Evolutionary conservation across 2,797 vertebrate genomes (phyloP).

Genomic region (Myoxocephalus aenaeus): DNA sequence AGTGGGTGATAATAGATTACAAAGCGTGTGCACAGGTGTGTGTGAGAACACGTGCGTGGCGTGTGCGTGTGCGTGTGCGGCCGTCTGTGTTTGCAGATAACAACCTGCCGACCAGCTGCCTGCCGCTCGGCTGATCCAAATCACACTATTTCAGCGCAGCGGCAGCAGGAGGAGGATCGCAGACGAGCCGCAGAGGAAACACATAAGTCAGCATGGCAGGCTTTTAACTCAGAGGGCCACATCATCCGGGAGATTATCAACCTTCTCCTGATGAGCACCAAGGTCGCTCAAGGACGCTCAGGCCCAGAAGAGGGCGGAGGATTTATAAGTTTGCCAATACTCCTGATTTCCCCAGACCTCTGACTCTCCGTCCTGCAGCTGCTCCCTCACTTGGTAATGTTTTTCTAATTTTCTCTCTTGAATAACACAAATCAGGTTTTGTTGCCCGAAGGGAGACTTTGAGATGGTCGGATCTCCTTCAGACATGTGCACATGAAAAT

Average conservation of each 20-base stretch:
- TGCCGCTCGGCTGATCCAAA: constrained; percentile 54
- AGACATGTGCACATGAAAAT: constrained; percentile 21
- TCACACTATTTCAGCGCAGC: constrained; percentile 35
- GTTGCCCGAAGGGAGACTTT: no score
- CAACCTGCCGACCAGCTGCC: constrained; percentile 51
- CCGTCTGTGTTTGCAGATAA: constrained; percentile 65
- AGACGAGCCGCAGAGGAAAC: constrained; percentile 33
- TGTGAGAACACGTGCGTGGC: constrained; percentile 5
- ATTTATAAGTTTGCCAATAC: not conserved
- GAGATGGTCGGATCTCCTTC: constrained; percentile 17
- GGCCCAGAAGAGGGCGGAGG: not conserved
- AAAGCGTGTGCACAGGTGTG: constrained; percentile 26
- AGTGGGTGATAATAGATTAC: constrained; percentile 36
- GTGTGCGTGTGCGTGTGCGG: constrained; percentile 12
- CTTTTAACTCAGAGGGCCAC: constrained; percentile 51
- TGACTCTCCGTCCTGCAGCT: constrained; percentile 27
- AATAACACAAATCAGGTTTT: constrained; percentile 23
- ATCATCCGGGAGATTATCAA: constrained; percentile 35
- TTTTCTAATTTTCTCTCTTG: constrained; percentile 1
- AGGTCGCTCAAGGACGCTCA: constrained; percentile 50
- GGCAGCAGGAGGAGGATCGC: constrained; percentile 17
- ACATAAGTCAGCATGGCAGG: constrained; percentile 56
- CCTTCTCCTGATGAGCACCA: constrained; percentile 19
- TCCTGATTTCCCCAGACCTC: constrained; percentile 10
- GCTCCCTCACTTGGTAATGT: not conserved